Evolutionary conservation across 2,797 vertebrate genomes (phyloP), one percentile per base, ranked within the genome.

Genomic region (Hipposideros larvatus): DNA sequence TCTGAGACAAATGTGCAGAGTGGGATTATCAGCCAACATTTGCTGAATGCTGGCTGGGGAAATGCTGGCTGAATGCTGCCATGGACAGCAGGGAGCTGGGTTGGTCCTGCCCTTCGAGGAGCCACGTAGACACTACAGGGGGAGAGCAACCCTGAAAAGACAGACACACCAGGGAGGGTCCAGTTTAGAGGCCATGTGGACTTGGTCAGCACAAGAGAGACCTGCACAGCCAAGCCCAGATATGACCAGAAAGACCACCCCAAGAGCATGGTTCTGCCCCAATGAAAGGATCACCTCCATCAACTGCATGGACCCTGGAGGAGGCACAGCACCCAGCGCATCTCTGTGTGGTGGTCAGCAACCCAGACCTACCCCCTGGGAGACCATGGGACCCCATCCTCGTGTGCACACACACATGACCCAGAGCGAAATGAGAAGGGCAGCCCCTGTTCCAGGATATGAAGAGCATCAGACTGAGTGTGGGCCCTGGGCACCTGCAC

Each of bases 401-500:
- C 14, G 48, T 51, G 48, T 51, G 48, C 4, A 4, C 34, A 48
- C 5, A 4, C 22, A 11, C 0, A 0, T 21, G 15, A 46, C 10
- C 24, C 15, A 28, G 59, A 14, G 46, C 24, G 41, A 26, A 26
- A 79, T 79, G 10, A 43, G 34, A 59, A 80, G 78, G 34, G 21
- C 14, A 9, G 22, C 7, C 53, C 11, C 26, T 57, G 15, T 13
- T 43, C 22, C 16, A 13, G 26, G 18, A 21, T 6, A 2, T 48
- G 51, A 37, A 13, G 37, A 65, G 4, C 48, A 8, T 1, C 65
- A 63, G 57, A 26, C 55, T 4, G 48, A 61, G 59, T 11, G 59
- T 21, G 21, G 1, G 1, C 1, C 22, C 71, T 2, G 0, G 2
- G 22, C 19, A 26, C 31, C 34, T 43, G 4, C 31, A 1, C 1